A percentile compares a stretch with the other conserved stretches of the same genome.
phyloP scores from a whole-genome alignment of 2,797 vertebrate genomes.

The Sebastes trivittatus region DNA sequence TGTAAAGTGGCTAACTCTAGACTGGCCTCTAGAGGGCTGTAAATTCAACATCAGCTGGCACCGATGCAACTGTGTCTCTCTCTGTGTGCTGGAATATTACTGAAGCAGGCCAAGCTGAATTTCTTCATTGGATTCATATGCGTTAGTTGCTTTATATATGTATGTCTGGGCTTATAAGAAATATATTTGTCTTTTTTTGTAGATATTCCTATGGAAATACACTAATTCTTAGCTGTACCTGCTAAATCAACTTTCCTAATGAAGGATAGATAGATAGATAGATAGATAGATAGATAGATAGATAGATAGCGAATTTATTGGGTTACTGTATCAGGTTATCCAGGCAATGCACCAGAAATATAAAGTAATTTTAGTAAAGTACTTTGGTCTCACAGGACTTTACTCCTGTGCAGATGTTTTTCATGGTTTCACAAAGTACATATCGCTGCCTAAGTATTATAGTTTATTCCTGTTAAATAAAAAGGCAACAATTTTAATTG shows the following conservation, averaged over 20 bases:
- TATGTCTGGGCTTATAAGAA: background rate
- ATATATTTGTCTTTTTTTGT: background rate
- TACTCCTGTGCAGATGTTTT: background rate
- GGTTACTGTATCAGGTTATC: no score
- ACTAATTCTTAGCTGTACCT: background rate
- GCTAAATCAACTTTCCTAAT: no score
- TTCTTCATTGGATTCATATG: background rate
- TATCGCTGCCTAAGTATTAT: background rate
- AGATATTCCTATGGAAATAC: background rate
- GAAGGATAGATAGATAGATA: no score
- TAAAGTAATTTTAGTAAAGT: no score
- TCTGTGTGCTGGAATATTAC: background rate
- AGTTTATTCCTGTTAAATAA: background rate
- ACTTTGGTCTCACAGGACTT: no score
- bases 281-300: no score
- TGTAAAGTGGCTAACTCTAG: constrained; percentile 25
- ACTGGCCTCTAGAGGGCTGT: constrained; percentile 38
- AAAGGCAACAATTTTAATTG: background rate
- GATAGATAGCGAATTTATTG: no score
- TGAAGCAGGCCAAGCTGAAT: background rate
- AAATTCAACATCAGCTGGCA: constrained; percentile 40
- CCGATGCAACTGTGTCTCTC: background rate
- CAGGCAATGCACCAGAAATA: no score
- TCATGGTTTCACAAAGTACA: background rate
- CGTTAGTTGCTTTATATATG: background rate